Evolutionary conservation across 1,140 invertebrate genomes (phyloP).

Genomic region (Tetramorium simillimum): DNA sequence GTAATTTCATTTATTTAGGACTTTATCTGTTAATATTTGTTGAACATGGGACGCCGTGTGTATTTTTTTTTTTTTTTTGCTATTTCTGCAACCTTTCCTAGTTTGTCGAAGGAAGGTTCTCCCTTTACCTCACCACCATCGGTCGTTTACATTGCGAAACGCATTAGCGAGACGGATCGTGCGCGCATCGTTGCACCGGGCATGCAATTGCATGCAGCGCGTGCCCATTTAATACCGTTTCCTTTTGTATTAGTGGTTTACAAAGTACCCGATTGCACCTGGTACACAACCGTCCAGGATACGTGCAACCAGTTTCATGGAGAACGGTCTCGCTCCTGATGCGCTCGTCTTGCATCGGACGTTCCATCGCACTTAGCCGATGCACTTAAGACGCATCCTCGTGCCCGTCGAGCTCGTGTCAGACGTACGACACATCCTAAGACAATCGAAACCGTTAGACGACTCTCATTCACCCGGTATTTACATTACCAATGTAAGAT

Average conservation of each 20-base stretch:
- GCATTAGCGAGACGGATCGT: constrained; percentile 53
- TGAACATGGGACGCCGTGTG: neutral
- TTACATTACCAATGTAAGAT: constrained; percentile 26
- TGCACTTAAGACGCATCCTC: constrained; percentile 71
- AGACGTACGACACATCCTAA: constrained; percentile 71
- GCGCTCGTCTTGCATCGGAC: constrained; percentile 15
- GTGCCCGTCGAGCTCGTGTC: constrained; percentile 39
- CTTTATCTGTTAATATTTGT: constrained; percentile 8
- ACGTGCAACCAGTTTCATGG: constrained; percentile 31
- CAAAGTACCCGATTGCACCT: constrained; percentile 60
- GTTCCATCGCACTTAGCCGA: constrained; percentile 47
- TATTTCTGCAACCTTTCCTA: neutral
- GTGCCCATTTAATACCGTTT: constrained; percentile 55
- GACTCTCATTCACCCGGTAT: constrained; percentile 53
- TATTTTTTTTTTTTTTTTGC: constrained; percentile 3
- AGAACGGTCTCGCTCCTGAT: neutral
- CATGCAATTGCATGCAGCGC: constrained; percentile 49
- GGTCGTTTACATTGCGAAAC: constrained; percentile 56
- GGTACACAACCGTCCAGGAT: constrained; percentile 28
- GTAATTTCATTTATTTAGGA: constrained; percentile 20
- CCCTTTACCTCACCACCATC: constrained; percentile 8
- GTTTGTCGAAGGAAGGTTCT: constrained; percentile 14
- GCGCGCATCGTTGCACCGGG: constrained; percentile 57
- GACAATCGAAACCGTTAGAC: constrained; percentile 78
- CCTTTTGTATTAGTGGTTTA: constrained; percentile 52